Evolutionary conservation across 2,797 vertebrate species (phyloP).

Genomic region (Chelmon rostratus): DNA sequence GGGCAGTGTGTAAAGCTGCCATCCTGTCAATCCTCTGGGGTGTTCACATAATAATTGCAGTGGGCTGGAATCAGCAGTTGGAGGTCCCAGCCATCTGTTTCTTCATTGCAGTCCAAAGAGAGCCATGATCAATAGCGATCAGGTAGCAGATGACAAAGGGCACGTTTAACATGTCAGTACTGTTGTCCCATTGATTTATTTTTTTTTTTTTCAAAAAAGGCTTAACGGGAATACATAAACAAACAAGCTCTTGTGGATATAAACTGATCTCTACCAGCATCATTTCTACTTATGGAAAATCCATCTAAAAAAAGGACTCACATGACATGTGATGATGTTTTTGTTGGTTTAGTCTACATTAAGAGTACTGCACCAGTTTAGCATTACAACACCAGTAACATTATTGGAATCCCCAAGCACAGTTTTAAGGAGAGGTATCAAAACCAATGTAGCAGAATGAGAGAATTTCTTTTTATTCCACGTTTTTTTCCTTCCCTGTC

Average conservation of each 20-base stretch:
- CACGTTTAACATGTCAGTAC: constrained; percentile 64
- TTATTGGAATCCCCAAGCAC: not conserved
- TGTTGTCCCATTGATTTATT: no score
- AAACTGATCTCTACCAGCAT: not conserved
- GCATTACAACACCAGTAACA: not conserved
- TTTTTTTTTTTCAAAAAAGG: constrained; percentile 13
- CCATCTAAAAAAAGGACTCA: not conserved
- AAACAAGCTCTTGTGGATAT: constrained; percentile 23
- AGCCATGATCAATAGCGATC: constrained; percentile 78
- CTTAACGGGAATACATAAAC: constrained; percentile 40
- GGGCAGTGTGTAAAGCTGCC: not conserved
- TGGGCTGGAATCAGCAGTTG: constrained; percentile 57
- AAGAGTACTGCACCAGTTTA: not conserved
- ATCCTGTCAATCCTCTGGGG: constrained; percentile 27
- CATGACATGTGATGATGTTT: not conserved
- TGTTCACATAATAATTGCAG: constrained; percentile 24
- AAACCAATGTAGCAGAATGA: not conserved
- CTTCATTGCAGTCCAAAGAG: constrained; percentile 53
- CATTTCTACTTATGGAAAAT: not conserved
- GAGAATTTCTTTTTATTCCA: not conserved
- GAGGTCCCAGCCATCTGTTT: constrained; percentile 79
- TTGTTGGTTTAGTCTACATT: not conserved
- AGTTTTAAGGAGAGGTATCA: not conserved
- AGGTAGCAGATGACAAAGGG: constrained; percentile 77
- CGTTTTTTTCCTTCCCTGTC: not conserved